Percentiles rank a stretch among this genome's conserved stretches.
Evolutionary conservation across 2,888 invertebrate genomes (phyloP).

Genomic region (Drosophila pseudotalamancana): DNA sequence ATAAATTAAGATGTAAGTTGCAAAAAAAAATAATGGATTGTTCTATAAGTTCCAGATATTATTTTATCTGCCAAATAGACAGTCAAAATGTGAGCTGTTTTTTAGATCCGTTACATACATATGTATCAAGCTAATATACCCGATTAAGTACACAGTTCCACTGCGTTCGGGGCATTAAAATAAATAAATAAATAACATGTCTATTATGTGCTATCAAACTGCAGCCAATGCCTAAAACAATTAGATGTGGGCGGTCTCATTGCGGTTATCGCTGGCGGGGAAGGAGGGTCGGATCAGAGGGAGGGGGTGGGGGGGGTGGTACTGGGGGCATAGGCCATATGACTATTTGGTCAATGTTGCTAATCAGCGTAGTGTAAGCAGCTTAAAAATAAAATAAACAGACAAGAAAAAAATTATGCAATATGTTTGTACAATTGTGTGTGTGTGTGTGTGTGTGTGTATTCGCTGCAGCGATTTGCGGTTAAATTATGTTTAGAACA

Average conservation of each 20-base stretch:
- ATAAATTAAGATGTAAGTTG: too few relatives aligned
- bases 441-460: conserved; percentile 1
- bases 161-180: conserved; percentile 5
- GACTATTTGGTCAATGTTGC: conserved; percentile 45
- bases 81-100: too few relatives aligned
- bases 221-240: conserved; percentile 53
- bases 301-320: background rate
- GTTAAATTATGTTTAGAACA: conserved; percentile 55
- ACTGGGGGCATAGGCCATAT: background rate
- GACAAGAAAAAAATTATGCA: conserved; percentile 58
- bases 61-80: too few relatives aligned
- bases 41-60: too few relatives aligned
- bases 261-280: background rate
- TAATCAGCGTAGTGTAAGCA: conserved; percentile 51
- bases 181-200: conserved; percentile 50
- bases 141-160: background rate
- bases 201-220: conserved; percentile 73
- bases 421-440: conserved; percentile 49
- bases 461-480: conserved; percentile 55
- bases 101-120: too few relatives aligned
- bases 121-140: background rate
- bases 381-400: conserved; percentile 38
- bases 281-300: background rate
- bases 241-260: conserved; percentile 29
- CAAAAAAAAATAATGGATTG: too few relatives aligned